A percentile compares a stretch with the other conserved stretches of the same genome.
These are phyloP conservation scores for Channa maculata DNA, from an alignment of 2,113 vertebrate species.

Conservation along the genomic window DNA sequence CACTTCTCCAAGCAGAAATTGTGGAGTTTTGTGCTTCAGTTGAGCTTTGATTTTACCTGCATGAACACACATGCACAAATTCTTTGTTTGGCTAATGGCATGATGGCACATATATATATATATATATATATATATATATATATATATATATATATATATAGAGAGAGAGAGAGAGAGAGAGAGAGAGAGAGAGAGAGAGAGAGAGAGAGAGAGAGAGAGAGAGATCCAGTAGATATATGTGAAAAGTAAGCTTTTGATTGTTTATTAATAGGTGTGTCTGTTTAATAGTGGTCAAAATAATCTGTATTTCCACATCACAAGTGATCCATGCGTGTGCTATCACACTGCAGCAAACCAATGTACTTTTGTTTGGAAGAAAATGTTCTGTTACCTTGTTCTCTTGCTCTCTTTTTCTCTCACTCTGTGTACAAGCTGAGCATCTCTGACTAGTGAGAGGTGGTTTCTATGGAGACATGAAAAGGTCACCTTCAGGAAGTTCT, in stretches of 20 bases:
- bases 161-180: too few species aligned
- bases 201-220: too few species aligned
- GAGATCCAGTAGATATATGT: too few species aligned
- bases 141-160: too few species aligned
- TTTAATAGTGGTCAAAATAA: conserved; percentile 32
- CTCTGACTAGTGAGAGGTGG: conserved; percentile 74
- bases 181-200: too few species aligned
- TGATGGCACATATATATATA: too few species aligned
- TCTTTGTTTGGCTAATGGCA: too few species aligned
- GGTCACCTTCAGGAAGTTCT: conserved; percentile 88
- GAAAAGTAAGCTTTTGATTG: not conserved
- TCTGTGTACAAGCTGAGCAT: conserved; percentile 63
- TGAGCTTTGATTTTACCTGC: too few species aligned
- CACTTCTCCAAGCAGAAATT: too few species aligned
- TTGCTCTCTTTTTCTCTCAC: conserved; percentile 55
- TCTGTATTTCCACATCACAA: conserved; percentile 28
- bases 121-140: too few species aligned
- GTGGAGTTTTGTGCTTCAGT: too few species aligned
- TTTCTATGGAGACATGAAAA: conserved; percentile 87
- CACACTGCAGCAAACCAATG: conserved; percentile 54
- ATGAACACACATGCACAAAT: too few species aligned
- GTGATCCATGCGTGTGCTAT: conserved; percentile 25
- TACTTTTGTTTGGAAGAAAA: conserved; percentile 60
- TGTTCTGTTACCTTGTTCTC: conserved; percentile 59
- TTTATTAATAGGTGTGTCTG: conserved; percentile 5